Evolutionary conservation across 2,797 vertebrate species (phyloP), one percentile per base, ranked within the genome.

Genomic region (Paedocypris micromegethes): DNA sequence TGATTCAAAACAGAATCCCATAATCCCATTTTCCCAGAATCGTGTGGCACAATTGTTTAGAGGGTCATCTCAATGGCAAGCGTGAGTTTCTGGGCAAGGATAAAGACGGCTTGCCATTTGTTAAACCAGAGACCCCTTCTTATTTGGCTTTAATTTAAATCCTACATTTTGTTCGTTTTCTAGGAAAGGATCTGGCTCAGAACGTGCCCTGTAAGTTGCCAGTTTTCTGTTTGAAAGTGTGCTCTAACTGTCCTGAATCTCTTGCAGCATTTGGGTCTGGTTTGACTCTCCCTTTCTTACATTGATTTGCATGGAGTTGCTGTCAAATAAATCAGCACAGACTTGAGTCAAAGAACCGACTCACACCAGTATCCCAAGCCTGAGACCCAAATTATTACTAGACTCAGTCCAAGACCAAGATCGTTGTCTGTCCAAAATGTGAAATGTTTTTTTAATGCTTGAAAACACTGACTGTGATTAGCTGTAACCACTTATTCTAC

Each of bases 191-290:
- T 54, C 77, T 68, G 79, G 75, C 54, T 75, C 84, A 68, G 77
- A 66, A 9, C 61, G 6, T 73, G 79, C 83, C 45, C 62, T 83
- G 83, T 86, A 81, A 87, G 84, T 86, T 69, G 61, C n/a, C 9
- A 63, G 6, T 23, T 23, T 23, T 23, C 23, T 23, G 23, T 23
- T 23, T 23, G 23, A 59, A 37, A 3, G 3, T 48, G 75, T 0
- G 41, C 41, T 58, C 54, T 5, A 48, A 46, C 3, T 9, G 46
- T 57, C 61, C 40, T 50, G 39, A 40, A 5, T 50, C 7, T 43
- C 9, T 50, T 51, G 6, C 7, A 45, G 7, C 43, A 39, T 49
- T 57, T 47, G 8, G 3, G 6, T 50, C 58, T 52, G 3, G 4
- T 52, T 5, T 54, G 40, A 23, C 23, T 23, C 23, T 23, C 23